These are phyloP conservation scores for Lordiphosa collinella DNA, from an alignment of 1,140 invertebrate species.

Conservation along the genomic window DNA sequence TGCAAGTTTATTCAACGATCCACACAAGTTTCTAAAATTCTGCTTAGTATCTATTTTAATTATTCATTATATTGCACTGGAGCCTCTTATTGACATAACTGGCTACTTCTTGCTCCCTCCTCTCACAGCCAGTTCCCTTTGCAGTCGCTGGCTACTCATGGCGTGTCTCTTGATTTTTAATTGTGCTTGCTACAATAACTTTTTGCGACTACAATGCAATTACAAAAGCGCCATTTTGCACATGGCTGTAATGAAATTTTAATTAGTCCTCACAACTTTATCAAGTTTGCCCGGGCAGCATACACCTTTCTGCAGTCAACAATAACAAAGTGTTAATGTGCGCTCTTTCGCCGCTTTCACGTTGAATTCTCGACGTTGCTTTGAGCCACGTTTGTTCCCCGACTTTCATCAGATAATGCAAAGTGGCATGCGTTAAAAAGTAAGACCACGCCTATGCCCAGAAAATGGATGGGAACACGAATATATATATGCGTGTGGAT, in stretches of 20 bases:
- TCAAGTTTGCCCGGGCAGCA: not conserved
- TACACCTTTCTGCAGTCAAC: not conserved
- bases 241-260: slow-evolving; percentile 36
- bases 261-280: slow-evolving; percentile 33
- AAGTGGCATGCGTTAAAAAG: slow-evolving; percentile 17
- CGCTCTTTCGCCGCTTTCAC: slow-evolving; percentile 13
- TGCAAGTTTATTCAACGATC: too few relatives aligned
- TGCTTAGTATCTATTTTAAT: too few relatives aligned
- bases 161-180: too few relatives aligned
- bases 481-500: not conserved
- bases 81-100: too few relatives aligned
- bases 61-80: too few relatives aligned
- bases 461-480: not conserved
- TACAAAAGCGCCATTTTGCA: slow-evolving; percentile 11
- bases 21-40: too few relatives aligned
- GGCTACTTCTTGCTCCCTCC: too few relatives aligned
- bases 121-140: too few relatives aligned
- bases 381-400: slow-evolving; percentile 1
- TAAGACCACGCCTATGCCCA: slow-evolving; percentile 12
- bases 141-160: too few relatives aligned
- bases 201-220: too few relatives aligned
- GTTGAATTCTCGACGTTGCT: slow-evolving; percentile 26
- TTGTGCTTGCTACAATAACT: too few relatives aligned
- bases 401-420: slow-evolving; percentile 34
- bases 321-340: slow-evolving; percentile 13